phyloP scores from a whole-genome alignment of 2,888 invertebrate species.

The Charanyca ferruginea region DNA sequence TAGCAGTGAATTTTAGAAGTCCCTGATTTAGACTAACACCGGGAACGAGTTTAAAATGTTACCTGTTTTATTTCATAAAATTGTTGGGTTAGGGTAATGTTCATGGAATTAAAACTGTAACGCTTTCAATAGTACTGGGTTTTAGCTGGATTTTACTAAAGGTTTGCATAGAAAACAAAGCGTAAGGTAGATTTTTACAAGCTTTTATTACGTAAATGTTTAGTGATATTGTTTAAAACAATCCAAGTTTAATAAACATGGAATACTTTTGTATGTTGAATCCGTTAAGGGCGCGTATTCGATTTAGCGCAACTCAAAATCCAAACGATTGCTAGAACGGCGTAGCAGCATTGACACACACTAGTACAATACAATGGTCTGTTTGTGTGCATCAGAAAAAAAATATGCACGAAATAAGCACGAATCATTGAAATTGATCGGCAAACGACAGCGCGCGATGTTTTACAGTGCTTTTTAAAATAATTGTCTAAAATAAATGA shows the following conservation, averaged over 20 bases:
- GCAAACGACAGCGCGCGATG: too few species aligned
- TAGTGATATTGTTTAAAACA: neutral
- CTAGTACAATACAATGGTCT: too few species aligned
- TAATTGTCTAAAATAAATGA: too few species aligned
- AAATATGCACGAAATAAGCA: too few species aligned
- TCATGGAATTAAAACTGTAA: slow-evolving; percentile 8
- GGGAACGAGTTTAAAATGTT: slow-evolving; percentile 17
- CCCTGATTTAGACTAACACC: slow-evolving; percentile 41
- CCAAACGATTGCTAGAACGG: too few species aligned
- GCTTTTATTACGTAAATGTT: neutral
- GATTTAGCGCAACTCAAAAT: too few species aligned
- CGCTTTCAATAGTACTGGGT: slow-evolving; percentile 13
- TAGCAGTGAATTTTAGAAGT: slow-evolving; percentile 42
- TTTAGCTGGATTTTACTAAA: slow-evolving; percentile 38
- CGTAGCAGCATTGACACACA: too few species aligned
- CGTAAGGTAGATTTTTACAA: neutral
- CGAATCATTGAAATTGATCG: too few species aligned
- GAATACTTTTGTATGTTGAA: neutral
- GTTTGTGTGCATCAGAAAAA: too few species aligned
- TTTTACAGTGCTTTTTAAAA: too few species aligned
- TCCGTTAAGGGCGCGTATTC: neutral
- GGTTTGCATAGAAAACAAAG: slow-evolving; percentile 41
- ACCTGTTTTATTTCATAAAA: slow-evolving; percentile 19
- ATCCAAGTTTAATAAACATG: neutral
- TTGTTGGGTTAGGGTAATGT: slow-evolving; percentile 33